Evolutionary conservation across 2,888 invertebrate species (phyloP).

Genomic region (Ormyrus labotus): DNA sequence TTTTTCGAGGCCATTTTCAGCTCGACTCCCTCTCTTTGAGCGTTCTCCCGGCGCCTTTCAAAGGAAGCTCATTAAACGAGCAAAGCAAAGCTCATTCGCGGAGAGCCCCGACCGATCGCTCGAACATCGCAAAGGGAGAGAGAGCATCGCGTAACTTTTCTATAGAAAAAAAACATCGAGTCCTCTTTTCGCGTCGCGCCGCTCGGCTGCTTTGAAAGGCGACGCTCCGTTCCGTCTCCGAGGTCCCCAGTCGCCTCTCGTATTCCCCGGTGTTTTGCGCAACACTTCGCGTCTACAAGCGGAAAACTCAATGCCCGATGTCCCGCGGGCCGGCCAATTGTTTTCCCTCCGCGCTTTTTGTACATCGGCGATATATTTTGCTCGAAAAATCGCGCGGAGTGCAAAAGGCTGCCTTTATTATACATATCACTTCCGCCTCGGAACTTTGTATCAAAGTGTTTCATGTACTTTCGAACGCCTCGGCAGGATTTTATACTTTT

Average conservation of each 20-base stretch:
- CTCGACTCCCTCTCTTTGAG: no score
- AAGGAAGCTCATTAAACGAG: no score
- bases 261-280: conserved; percentile 1
- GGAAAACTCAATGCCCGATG: conserved; percentile 7
- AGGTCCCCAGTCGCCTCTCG: neutral
- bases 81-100: no score
- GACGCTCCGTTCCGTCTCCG: no score
- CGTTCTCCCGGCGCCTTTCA: no score
- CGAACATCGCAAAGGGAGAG: no score
- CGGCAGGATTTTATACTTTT: no score
- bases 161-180: neutral
- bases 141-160: neutral
- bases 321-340: conserved; percentile 28
- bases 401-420: neutral
- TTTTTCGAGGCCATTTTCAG: no score
- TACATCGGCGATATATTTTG: conserved; percentile 18
- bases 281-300: neutral
- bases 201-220: no score
- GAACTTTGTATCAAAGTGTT: no score
- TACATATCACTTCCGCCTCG: neutral
- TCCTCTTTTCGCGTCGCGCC: neutral
- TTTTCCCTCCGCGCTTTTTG: conserved; percentile 3
- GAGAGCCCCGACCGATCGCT: no score
- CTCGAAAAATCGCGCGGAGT: neutral
- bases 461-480: no score